phyloP scores from a whole-genome alignment of 2,888 invertebrate genomes.

The Eugnorisma glareosa region DNA sequence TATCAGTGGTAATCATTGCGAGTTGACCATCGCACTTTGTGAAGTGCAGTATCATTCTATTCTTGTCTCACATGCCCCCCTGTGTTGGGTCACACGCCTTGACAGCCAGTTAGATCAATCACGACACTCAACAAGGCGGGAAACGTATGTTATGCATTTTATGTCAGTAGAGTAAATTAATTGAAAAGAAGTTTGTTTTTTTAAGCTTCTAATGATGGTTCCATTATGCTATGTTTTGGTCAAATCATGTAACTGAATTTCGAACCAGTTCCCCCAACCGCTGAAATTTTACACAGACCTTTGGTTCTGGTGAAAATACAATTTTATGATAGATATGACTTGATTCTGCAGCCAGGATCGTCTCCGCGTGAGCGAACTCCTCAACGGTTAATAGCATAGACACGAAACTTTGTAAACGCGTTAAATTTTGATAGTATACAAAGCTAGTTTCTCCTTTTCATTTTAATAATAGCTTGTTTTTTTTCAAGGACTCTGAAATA shows the following conservation, averaged over 20 bases:
- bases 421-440: not conserved
- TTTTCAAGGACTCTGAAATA: too few species aligned
- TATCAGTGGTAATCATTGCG: conserved; percentile 25
- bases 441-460: not conserved
- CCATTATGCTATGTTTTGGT: not conserved
- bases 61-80: conserved; percentile 48
- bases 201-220: not conserved
- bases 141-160: conserved; percentile 1
- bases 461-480: too few species aligned
- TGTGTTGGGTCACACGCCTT: conserved; percentile 48
- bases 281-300: not conserved
- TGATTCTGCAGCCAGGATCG: not conserved
- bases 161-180: not conserved
- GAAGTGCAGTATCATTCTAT: conserved; percentile 50
- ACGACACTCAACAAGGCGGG: conserved; percentile 30
- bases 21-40: conserved; percentile 1
- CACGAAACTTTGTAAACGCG: not conserved
- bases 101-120: conserved; percentile 56
- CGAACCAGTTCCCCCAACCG: not conserved
- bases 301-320: not conserved
- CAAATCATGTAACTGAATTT: not conserved
- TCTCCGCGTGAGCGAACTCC: not conserved
- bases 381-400: too few species aligned
- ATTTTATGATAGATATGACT: not conserved
- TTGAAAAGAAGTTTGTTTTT: too few species aligned